Conservation (phyloP, 2,113 vertebrate species). For the Enhydra lutris region DNA sequence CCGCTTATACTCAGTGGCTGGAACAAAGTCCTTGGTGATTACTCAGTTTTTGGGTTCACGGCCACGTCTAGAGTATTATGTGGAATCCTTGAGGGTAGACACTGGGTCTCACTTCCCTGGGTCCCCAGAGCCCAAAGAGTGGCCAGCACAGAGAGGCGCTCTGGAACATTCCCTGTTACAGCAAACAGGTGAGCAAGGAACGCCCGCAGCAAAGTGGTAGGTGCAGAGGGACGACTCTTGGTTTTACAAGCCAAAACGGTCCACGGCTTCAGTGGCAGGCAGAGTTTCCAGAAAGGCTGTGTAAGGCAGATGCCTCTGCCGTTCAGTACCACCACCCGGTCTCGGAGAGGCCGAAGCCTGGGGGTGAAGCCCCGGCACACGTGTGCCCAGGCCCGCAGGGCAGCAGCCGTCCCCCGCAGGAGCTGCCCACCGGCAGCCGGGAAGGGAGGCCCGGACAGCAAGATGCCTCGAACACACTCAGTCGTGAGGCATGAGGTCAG, state of each 20-base stretch:
- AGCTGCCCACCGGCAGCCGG: neutral
- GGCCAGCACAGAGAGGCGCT: neutral
- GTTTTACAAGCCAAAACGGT: neutral
- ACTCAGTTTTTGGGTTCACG: neutral
- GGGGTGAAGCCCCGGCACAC: too few relatives aligned
- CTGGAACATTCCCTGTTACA: neutral
- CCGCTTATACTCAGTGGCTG: neutral
- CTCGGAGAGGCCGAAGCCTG: neutral
- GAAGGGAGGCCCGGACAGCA: neutral
- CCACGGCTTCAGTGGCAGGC: neutral
- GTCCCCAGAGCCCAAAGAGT: neutral
- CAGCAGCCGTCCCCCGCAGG: neutral
- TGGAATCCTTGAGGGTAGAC: neutral
- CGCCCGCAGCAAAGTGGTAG: neutral
- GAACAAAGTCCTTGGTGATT: neutral
- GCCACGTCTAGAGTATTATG: neutral
- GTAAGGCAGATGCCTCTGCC: neutral
- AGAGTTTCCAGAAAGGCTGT: neutral
- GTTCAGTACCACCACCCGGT: neutral
- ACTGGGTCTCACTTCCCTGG: neutral
- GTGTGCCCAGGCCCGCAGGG: neutral
- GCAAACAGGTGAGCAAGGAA: neutral
- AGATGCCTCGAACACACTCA: neutral
- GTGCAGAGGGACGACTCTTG: neutral
- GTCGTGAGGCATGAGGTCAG: neutral